Evolutionary conservation across 2,113 vertebrate species (phyloP).

Genomic region (Ageneiosus marmoratus): DNA sequence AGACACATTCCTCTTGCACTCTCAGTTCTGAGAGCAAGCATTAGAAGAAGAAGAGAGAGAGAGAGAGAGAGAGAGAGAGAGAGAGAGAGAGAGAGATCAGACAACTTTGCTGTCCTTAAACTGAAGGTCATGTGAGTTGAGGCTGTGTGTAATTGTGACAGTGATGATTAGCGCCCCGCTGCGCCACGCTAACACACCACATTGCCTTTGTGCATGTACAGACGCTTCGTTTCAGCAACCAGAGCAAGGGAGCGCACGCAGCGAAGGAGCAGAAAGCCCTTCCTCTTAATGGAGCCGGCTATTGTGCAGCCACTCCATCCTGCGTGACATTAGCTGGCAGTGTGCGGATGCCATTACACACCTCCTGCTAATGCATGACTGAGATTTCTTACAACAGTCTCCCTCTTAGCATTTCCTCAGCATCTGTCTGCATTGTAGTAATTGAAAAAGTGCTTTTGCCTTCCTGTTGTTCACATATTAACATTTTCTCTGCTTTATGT

Average conservation of each 20-base stretch:
- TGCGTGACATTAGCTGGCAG: constrained; percentile 16
- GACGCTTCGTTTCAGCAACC: constrained; percentile 5
- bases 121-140: constrained; percentile 20
- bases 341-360: constrained; percentile 17
- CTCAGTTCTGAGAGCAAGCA: not conserved
- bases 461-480: not conserved
- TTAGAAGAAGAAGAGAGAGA: not conserved
- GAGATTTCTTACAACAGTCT: not conserved
- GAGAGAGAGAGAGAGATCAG: not conserved
- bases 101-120: not conserved
- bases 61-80: not conserved
- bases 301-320: constrained; percentile 10
- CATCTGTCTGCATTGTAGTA: not conserved
- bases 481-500: not conserved
- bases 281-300: constrained; percentile 4
- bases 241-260: not conserved
- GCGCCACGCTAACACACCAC: not conserved
- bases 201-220: not conserved
- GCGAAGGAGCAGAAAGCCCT: not conserved
- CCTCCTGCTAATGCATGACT: constrained; percentile 2
- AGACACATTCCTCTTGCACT: not conserved
- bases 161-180: not conserved
- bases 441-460: constrained; percentile 23
- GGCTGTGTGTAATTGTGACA: constrained; percentile 9
- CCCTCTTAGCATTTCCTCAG: not conserved